A percentile compares a stretch with the other conserved stretches of the same genome.
Conservation (phyloP, 2,113 vertebrate species). For the Axis porcinus region DNA sequence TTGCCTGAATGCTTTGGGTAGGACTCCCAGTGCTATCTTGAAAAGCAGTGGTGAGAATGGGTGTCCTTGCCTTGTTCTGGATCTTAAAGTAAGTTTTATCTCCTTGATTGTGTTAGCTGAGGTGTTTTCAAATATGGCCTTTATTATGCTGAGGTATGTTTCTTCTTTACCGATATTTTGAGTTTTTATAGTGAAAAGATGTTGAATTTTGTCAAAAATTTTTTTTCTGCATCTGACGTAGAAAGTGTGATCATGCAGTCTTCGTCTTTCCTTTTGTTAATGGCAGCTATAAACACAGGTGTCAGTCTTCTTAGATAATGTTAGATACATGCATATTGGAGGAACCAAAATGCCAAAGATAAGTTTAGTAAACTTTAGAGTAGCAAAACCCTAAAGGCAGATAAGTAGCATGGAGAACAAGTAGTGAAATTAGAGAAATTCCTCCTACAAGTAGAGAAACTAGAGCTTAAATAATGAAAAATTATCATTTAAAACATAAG, state of each 20-base stretch:
- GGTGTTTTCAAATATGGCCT: not conserved
- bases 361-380: not conserved
- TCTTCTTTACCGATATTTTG: not conserved
- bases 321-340: not conserved
- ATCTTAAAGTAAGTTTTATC: not conserved
- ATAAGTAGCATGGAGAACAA: not conserved
- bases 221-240: not conserved
- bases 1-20: not conserved
- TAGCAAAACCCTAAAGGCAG: not conserved
- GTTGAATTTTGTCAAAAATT: not conserved
- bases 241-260: not conserved
- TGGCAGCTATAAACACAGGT: not conserved
- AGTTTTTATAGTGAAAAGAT: not conserved
- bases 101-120: not conserved
- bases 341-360: not conserved
- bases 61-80: not conserved
- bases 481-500: not conserved
- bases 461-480: not conserved
- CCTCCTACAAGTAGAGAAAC: not conserved
- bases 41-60: not conserved
- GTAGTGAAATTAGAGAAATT: not conserved
- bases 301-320: not conserved
- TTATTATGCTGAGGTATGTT: not conserved
- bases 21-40: not conserved
- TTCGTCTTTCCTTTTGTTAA: not conserved